Evolutionary conservation across 1,140 invertebrate genomes (phyloP), one percentile per base, ranked within the genome.

Genomic region (Diploscapter pachys): DNA sequence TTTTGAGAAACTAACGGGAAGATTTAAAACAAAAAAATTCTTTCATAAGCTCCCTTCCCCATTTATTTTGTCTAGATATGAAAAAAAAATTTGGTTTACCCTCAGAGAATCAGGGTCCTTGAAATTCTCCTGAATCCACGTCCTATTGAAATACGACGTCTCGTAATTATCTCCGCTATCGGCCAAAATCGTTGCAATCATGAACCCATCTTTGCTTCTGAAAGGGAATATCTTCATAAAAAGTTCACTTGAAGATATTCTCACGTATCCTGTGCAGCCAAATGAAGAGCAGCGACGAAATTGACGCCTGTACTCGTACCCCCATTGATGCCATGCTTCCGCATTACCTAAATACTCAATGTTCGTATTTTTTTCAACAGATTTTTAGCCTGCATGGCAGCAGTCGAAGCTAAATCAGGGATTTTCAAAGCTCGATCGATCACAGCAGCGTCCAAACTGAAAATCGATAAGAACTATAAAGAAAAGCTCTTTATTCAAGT

Each of bases 241-340:
- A 3, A 59, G 8, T 78, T 77, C 48, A n/a, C 56, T 9, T n/a
- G 31, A 31, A 31, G 31, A 73, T 75, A 65, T 50, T 65, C 51
- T 31, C 1, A 31, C 31, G 31, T 31, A 31, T 31, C 31, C 31
- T 31, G 31, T 31, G 81, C 72, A 13, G 64, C 81, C 4, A 83
- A 31, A 51, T 80, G 75, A 13, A 82, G 76, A 50, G 74, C 52
- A 13, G 79, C 72, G 31, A 82, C 59, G 55, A 82, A 83, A 72
- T 82, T 83, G 59, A 82, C 59, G 4, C 81, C 81, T 8, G 81
- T 79, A 51, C 73, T 76, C 4, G 81, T 80, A 3, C 81, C 81
- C 51, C 81, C 81, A 9, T 75, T 51, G 4, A 83, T 63, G n/a
- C 79, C 81, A 31, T 31, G 31, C 31, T 31, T 31, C 50, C 48